Percentiles rank a stretch among this genome's conserved stretches.
Conservation (phyloP, 64 coral and sea anemone genomes). For the Montipora foliosa region DNA sequence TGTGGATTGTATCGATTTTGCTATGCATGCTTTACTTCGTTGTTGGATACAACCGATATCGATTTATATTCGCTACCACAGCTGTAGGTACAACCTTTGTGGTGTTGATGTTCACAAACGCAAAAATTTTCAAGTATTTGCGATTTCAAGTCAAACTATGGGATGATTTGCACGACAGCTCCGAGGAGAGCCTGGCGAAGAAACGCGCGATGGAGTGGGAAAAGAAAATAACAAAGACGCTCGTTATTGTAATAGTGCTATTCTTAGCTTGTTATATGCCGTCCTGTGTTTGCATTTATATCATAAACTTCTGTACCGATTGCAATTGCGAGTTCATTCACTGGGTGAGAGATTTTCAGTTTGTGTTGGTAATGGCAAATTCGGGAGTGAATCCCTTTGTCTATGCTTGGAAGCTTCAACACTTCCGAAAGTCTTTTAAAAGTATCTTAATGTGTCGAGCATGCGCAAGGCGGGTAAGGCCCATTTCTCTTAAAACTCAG, state of each 20-base stretch:
- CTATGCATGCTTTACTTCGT: slow-evolving; percentile 79
- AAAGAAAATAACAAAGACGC: slow-evolving; percentile 73
- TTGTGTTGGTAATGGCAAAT: slow-evolving; percentile 73
- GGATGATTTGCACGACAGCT: slow-evolving; percentile 47
- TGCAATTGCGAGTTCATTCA: slow-evolving; percentile 79
- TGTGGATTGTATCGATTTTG: slow-evolving; percentile 69
- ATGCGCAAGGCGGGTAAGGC: slow-evolving; percentile 4
- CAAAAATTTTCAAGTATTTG: slow-evolving; percentile 61
- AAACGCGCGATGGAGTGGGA: slow-evolving; percentile 42
- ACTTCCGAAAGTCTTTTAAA: slow-evolving; percentile 60
- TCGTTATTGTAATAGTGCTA: slow-evolving; percentile 69
- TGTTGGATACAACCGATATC: slow-evolving; percentile 78
- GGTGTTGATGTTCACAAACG: slow-evolving; percentile 80
- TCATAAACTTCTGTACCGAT: slow-evolving; percentile 76
- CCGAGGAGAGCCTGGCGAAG: slow-evolving; percentile 11
- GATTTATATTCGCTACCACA: slow-evolving; percentile 86
- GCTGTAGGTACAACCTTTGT: slow-evolving; percentile 70
- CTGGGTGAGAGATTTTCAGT: slow-evolving; percentile 80
- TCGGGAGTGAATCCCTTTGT: slow-evolving; percentile 85
- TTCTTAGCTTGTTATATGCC: slow-evolving; percentile 79
- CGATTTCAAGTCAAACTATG: slow-evolving; percentile 51
- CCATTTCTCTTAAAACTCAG: slow-evolving; percentile 29
- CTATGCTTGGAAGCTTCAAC: slow-evolving; percentile 68
- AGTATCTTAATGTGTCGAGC: slow-evolving; percentile 20
- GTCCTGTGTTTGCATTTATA: slow-evolving; percentile 75